These are phyloP conservation scores for Xenotilapia leptura DNA, from an alignment of 2,113 vertebrate species.

Conservation along the genomic window DNA sequence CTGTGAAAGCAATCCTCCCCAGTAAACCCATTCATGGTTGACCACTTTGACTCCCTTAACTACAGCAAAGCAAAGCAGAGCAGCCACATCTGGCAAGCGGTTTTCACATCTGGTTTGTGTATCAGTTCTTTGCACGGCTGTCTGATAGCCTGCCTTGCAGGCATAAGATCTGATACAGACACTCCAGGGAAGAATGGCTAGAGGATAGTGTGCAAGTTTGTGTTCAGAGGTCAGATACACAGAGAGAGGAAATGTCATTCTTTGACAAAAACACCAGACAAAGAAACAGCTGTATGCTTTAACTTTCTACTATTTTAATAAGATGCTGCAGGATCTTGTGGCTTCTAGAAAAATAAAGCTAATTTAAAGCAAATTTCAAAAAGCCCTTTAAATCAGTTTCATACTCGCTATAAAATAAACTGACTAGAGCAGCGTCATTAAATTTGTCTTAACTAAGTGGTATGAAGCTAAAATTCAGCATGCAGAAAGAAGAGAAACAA, in stretches of 20 bases:
- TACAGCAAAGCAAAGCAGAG: slow-evolving; percentile 34
- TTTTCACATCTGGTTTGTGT: slow-evolving; percentile 59
- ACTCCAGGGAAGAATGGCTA: background rate
- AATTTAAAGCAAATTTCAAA: background rate
- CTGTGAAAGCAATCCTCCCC: slow-evolving; percentile 43
- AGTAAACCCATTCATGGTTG: slow-evolving; percentile 43
- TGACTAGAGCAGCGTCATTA: background rate
- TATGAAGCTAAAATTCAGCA: background rate
- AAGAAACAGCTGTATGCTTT: background rate
- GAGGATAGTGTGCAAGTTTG: background rate
- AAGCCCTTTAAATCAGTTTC: background rate
- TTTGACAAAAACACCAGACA: background rate
- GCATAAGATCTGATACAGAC: slow-evolving; percentile 16
- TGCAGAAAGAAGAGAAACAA: background rate
- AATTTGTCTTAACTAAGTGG: background rate
- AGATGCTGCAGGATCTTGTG: background rate
- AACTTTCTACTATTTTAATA: background rate
- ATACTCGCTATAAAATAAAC: background rate
- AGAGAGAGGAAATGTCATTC: slow-evolving; percentile 20
- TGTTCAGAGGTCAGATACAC: slow-evolving; percentile 2
- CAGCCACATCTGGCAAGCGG: slow-evolving; percentile 57
- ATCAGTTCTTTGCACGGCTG: slow-evolving; percentile 40
- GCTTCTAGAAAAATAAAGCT: background rate
- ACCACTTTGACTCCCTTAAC: slow-evolving; percentile 50
- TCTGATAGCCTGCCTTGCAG: slow-evolving; percentile 13